Evolutionary conservation across 2,797 vertebrate species (phyloP).

Genomic region (Falco columbarius): DNA sequence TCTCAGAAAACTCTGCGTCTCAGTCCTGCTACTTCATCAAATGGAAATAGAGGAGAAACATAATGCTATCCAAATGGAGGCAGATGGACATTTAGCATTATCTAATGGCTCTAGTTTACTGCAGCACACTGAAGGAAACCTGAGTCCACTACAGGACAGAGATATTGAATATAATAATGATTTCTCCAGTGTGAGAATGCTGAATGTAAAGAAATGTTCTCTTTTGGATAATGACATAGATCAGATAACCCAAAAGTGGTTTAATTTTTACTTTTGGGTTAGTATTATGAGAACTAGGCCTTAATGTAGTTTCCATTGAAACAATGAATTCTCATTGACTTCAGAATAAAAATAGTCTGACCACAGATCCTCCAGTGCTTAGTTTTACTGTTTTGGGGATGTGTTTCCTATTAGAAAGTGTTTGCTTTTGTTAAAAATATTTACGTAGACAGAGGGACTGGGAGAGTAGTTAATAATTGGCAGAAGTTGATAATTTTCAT

Average conservation of each 20-base stretch:
- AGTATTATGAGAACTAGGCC: not conserved
- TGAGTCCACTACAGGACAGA: not conserved
- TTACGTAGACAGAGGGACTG: not conserved
- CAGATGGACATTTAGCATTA: not conserved
- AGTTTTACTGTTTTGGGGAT: not conserved
- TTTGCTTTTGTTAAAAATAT: constrained; percentile 10
- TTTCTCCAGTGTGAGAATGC: not conserved
- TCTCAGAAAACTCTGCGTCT: not conserved
- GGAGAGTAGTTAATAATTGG: not conserved
- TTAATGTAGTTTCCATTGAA: not conserved
- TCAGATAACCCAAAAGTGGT: not conserved
- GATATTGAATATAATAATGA: not conserved
- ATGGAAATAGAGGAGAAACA: not conserved
- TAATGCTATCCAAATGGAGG: not conserved
- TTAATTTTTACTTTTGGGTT: not conserved
- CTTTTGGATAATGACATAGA: not conserved
- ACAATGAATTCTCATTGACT: not conserved
- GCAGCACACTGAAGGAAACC: not conserved
- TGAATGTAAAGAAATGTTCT: not conserved
- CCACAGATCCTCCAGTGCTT: not conserved
- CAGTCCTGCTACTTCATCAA: not conserved
- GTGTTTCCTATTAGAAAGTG: not conserved
- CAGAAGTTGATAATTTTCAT: not conserved
- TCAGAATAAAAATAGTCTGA: not conserved
- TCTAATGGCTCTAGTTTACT: not conserved